Evolutionary conservation across 1,140 invertebrate species (phyloP).

Genomic region (Vanessa atalanta): DNA sequence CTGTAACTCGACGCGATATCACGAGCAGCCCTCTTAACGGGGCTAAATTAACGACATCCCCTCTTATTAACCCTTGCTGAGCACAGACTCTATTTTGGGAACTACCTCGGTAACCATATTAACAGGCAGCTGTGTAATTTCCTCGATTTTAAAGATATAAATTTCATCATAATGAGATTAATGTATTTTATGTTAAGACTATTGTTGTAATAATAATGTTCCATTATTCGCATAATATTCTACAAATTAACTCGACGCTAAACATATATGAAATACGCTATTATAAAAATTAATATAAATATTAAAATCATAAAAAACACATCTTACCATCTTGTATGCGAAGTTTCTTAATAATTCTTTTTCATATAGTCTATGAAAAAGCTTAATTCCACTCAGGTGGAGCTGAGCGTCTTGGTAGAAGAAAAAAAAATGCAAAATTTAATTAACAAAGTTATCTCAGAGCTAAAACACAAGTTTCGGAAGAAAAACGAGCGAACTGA

Average conservation of each 20-base stretch:
- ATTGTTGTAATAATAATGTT: background rate
- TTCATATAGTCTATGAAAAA: conserved; percentile 51
- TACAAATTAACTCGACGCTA: background rate
- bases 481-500: conserved; percentile 77
- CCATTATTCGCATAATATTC: background rate
- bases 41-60: conserved; percentile 68
- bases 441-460: conserved; percentile 76
- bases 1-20: conserved; percentile 64
- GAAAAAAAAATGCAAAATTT: conserved; percentile 68
- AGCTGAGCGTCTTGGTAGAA: conserved; percentile 46
- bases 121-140: conserved; percentile 41
- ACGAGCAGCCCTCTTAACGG: conserved; percentile 54
- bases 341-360: conserved; percentile 41
- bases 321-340: conserved; percentile 12
- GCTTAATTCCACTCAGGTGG: conserved; percentile 60
- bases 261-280: background rate
- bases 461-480: conserved; percentile 76
- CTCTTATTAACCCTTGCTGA: conserved; percentile 71
- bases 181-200: background rate
- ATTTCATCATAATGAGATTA: conserved; percentile 7
- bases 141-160: conserved; percentile 46
- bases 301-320: conserved; percentile 12
- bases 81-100: conserved; percentile 62
- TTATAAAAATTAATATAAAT: conserved; percentile 1
- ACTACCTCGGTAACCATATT: conserved; percentile 49